Base-by-base conservation (phyloP, 2,888 invertebrate species). In the Phrixothrix hirtus region DNA sequence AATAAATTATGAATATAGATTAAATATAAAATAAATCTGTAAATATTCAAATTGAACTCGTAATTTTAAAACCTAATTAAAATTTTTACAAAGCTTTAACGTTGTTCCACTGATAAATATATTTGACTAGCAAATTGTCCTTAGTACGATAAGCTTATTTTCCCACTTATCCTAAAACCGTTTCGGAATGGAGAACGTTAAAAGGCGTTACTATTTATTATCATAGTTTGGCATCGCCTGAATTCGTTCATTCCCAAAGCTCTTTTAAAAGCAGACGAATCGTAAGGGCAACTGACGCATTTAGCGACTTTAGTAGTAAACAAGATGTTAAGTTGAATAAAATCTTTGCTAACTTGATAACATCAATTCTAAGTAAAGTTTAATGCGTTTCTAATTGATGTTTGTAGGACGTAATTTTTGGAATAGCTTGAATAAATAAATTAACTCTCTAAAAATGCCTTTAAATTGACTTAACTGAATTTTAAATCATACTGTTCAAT, bases 201-300 rank as follows among this genome's bases (percentile, higher is more conserved):
- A 32, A 38, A 47, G 39, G 38, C 47, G 47, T 38, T 39, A 15
- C 31, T 39, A 47, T 47, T 47, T 47, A 39, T 39, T 39, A 39
- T 47, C 26, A 32, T 32, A 31, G 38, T 31, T 47, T 47, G 47
- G 47, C 47, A 32, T 39, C 38, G 27, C n/a, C 47, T 39, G 38
- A 47, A 37, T 47, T 47, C 36, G 29, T 25, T 37, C 45, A 31
- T 30, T 36, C 47, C 26, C 7, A 39, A 47, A 47, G 15, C 17
- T 32, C 30, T 39, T 14, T 37, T 38, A 11, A 11, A 17, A 38
- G 30, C 30, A 14, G 21, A 9, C 6, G 38, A 46, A 46, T 38
- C 36, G 45, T 29, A 36, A 36, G 21, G 31, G 17, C 31, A 26
- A 10, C 16, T 29, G 15, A 6, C 17, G 16, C 37, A 15, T 31